Evolutionary conservation across 2,113 vertebrate genomes (phyloP).

Genomic region (Bucco capensis): DNA sequence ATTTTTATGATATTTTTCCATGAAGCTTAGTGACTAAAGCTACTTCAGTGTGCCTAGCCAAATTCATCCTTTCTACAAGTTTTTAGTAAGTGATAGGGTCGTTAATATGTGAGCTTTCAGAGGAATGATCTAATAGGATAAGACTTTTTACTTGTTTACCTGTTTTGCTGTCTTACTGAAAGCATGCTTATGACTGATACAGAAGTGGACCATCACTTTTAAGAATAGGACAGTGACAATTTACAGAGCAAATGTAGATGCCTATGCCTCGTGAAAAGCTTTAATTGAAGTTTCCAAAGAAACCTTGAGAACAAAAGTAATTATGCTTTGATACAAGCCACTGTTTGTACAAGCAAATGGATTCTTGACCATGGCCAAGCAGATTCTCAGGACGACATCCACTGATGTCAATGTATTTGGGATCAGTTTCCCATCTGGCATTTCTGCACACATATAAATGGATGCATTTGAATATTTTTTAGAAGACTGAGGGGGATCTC

Average conservation of each 20-base stretch:
- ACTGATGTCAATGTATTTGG: background rate
- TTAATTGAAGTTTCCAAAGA: background rate
- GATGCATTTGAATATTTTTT: background rate
- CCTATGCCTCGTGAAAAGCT: background rate
- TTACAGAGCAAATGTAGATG: background rate
- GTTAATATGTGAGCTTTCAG: background rate
- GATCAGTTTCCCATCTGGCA: background rate
- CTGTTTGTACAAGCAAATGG: background rate
- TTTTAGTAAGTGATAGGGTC: background rate
- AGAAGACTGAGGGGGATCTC: too few relatives aligned
- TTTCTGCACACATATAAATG: background rate
- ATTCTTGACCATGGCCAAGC: background rate
- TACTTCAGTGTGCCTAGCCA: background rate
- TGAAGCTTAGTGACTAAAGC: background rate
- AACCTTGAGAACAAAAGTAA: background rate
- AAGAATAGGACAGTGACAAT: background rate
- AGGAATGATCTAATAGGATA: background rate
- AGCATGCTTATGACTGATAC: background rate
- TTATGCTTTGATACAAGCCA: background rate
- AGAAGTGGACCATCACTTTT: background rate
- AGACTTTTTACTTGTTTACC: background rate
- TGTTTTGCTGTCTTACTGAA: background rate
- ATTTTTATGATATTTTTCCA: background rate
- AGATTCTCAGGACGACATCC: background rate
- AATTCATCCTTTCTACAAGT: background rate